Percentiles rank a stretch among this genome's conserved stretches.
phyloP scores from a whole-genome alignment of 2,113 vertebrate species.

The Pangasianodon gigas region DNA sequence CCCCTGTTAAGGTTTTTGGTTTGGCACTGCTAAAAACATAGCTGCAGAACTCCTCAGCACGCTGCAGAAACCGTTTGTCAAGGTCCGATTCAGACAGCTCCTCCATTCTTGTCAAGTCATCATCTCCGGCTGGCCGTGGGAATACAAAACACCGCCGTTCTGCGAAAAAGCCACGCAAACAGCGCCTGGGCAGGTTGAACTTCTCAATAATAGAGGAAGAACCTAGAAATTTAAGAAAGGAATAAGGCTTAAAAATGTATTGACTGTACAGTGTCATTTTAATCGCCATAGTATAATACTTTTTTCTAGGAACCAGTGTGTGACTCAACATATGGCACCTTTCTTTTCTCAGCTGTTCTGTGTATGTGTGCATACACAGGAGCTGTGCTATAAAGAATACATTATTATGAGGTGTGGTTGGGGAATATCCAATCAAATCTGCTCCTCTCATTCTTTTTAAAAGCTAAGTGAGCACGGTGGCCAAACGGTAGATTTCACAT shows the following conservation, averaged over 20 bases:
- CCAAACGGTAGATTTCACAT: no score
- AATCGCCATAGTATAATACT: neutral
- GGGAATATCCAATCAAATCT: neutral
- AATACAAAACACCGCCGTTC: slow-evolving; percentile 59
- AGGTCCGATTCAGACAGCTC: slow-evolving; percentile 34
- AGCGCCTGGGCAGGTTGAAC: slow-evolving; percentile 49
- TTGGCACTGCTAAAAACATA: slow-evolving; percentile 52
- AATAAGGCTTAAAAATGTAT: neutral
- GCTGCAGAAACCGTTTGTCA: slow-evolving; percentile 54
- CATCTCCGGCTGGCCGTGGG: slow-evolving; percentile 37
- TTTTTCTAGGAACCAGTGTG: no score
- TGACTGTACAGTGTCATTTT: neutral
- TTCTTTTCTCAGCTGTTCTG: no score
- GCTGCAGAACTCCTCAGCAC: slow-evolving; percentile 53
- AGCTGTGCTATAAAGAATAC: neutral
- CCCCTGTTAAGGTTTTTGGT: slow-evolving; percentile 59
- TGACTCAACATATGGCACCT: no score
- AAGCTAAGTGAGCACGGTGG: neutral
- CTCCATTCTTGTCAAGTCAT: slow-evolving; percentile 50
- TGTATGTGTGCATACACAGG: no score
- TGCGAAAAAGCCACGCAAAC: slow-evolving; percentile 54
- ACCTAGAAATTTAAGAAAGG: slow-evolving; percentile 20
- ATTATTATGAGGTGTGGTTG: neutral
- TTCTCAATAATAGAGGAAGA: neutral
- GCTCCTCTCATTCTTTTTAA: neutral